Evolutionary conservation across 1,140 invertebrate genomes (phyloP).

Genomic region (Maniola jurtina): DNA sequence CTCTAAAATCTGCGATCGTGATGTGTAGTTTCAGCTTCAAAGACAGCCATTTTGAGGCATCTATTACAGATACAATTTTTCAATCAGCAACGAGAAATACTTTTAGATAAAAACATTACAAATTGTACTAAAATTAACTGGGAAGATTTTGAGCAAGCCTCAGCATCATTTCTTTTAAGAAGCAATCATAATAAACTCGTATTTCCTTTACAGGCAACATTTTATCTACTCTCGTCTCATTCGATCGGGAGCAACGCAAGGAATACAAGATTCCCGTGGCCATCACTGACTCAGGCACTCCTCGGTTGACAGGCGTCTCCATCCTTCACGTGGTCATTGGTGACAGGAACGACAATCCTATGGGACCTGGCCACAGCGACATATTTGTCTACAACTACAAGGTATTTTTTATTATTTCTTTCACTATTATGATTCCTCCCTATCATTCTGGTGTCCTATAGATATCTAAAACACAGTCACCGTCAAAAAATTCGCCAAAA

Average conservation of each 20-base stretch:
- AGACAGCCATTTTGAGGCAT: too few species aligned
- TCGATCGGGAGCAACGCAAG: constrained; percentile 94
- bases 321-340: constrained; percentile 92
- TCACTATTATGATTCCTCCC: too few species aligned
- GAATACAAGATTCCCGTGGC: constrained; percentile 91
- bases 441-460: neutral
- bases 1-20: too few species aligned
- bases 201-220: constrained; percentile 55
- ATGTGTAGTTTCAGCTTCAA: too few species aligned
- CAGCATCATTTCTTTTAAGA: too few species aligned
- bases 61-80: too few species aligned
- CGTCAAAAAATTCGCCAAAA: too few species aligned
- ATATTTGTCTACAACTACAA: constrained; percentile 96
- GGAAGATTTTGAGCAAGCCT: too few species aligned
- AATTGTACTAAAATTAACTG: too few species aligned
- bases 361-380: constrained; percentile 88
- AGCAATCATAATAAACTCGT: neutral
- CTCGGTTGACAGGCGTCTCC: constrained; percentile 85
- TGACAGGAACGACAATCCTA: constrained; percentile 93
- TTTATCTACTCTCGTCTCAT: constrained; percentile 83
- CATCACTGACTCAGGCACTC: constrained; percentile 90
- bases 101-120: too few species aligned
- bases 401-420: constrained; percentile 54
- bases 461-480: too few species aligned
- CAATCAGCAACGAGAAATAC: too few species aligned